Percentiles rank a stretch among this genome's conserved stretches.
These are phyloP conservation scores for Poecilobothrus nobilitatus DNA, from an alignment of 2,888 invertebrate genomes.

Conservation along the genomic window DNA sequence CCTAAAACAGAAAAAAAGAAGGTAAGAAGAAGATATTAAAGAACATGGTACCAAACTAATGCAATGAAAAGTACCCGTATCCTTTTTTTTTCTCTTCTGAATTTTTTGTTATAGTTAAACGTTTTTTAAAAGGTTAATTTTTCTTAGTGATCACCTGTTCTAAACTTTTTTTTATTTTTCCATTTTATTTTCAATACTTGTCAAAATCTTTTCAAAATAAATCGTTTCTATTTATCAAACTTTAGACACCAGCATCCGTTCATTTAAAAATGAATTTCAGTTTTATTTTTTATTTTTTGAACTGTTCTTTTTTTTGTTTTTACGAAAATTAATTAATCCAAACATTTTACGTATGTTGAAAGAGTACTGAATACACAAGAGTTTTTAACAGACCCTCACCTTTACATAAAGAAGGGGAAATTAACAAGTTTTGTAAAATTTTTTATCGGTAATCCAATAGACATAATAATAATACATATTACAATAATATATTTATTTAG, in stretches of 20 bases:
- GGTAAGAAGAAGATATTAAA: not conserved
- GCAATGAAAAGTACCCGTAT: not conserved
- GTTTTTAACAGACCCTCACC: too few relatives aligned
- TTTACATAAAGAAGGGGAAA: too few relatives aligned
- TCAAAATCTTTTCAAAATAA: constrained; percentile 4
- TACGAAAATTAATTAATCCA: not conserved
- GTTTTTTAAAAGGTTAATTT: constrained; percentile 6
- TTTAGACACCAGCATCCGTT: constrained; percentile 6
- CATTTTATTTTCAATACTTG: not conserved
- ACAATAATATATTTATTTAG: too few relatives aligned
- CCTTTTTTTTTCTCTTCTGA: not conserved
- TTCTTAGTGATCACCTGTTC: not conserved
- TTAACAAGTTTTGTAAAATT: too few relatives aligned
- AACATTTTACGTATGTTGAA: not conserved
- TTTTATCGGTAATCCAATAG: too few relatives aligned
- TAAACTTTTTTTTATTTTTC: not conserved
- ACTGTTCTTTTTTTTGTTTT: not conserved
- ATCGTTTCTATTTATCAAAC: constrained; percentile 1
- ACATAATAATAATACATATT: too few relatives aligned
- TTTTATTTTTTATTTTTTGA: not conserved
- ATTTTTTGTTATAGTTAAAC: not conserved
- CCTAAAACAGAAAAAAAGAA: too few relatives aligned
- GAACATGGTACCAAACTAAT: not conserved
- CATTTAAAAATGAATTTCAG: not conserved
- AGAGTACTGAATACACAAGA: too few relatives aligned